Conservation (phyloP, 2,888 invertebrate genomes). For the Zaprionus lineosus region DNA sequence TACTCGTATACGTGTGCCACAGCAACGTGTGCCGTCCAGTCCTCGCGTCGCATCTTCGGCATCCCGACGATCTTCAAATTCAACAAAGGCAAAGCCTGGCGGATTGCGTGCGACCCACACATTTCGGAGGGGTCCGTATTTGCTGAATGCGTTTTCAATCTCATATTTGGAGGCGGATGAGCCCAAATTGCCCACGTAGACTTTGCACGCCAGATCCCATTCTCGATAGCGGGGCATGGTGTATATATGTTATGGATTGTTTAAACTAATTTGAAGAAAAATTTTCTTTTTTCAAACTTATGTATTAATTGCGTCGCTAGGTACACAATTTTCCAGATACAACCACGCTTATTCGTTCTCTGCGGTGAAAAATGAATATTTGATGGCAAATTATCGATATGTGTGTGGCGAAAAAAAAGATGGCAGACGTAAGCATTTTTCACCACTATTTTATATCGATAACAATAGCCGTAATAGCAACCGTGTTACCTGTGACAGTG, state of each 20-base stretch:
- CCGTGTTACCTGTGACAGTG: constrained; percentile 47
- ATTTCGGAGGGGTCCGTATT: constrained; percentile 92
- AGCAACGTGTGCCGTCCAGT: constrained; percentile 91
- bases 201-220: constrained; percentile 93
- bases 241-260: not conserved
- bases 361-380: constrained; percentile 33
- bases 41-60: constrained; percentile 92
- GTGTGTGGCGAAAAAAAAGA: not conserved
- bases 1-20: constrained; percentile 94
- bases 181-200: constrained; percentile 94
- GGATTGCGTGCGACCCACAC: constrained; percentile 96
- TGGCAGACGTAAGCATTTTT: constrained; percentile 21
- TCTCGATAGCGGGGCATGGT: constrained; percentile 85
- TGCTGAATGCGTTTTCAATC: constrained; percentile 91
- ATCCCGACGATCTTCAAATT: constrained; percentile 92
- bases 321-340: constrained; percentile 42
- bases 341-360: constrained; percentile 52
- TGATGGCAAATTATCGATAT: not conserved
- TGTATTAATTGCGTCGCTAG: constrained; percentile 43
- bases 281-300: constrained; percentile 12
- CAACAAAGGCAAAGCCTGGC: constrained; percentile 94
- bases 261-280: not conserved
- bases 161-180: constrained; percentile 93
- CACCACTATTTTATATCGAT: no score
- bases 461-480: constrained; percentile 12